Evolutionary conservation across 2,888 invertebrate genomes (phyloP).

Genomic region (Portevinia maculata): DNA sequence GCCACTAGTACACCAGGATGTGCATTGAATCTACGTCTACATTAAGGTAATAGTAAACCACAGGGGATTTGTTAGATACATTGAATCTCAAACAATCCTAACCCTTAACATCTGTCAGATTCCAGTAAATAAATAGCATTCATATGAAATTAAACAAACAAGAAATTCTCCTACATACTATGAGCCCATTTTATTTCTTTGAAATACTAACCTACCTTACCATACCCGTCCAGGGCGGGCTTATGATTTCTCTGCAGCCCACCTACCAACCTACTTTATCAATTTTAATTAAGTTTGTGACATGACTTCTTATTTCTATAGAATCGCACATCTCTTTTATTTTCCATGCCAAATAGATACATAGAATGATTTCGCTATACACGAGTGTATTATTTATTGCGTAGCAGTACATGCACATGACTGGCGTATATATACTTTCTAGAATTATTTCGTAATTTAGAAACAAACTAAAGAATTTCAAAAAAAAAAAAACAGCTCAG

Average conservation of each 20-base stretch:
- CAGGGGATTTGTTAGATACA: not conserved
- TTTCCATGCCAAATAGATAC: conserved; percentile 22
- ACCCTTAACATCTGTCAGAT: too few species aligned
- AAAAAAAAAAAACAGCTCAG: not conserved
- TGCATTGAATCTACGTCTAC: not conserved
- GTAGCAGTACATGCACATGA: conserved; percentile 35
- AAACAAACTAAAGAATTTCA: not conserved
- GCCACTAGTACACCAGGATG: too few species aligned
- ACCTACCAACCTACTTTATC: conserved; percentile 3
- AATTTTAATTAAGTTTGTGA: conserved; percentile 36
- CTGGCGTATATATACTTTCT: not conserved
- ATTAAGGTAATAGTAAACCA: not conserved
- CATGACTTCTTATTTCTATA: conserved; percentile 25
- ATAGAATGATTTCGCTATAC: conserved; percentile 5
- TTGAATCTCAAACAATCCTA: too few species aligned
- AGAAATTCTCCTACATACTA: conserved; percentile 15
- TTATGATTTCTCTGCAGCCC: too few species aligned
- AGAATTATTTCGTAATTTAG: conserved; percentile 8
- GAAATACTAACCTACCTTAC: not conserved
- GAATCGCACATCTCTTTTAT: conserved; percentile 13
- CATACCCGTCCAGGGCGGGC: not conserved
- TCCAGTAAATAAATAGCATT: too few species aligned
- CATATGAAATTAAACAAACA: not conserved
- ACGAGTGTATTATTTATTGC: conserved; percentile 23
- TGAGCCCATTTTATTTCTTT: not conserved